A percentile compares a stretch with the other conserved stretches of the same genome.
These are phyloP conservation scores for Proterorhinus semilunaris DNA, from an alignment of 2,113 vertebrate genomes.

Conservation along the genomic window DNA sequence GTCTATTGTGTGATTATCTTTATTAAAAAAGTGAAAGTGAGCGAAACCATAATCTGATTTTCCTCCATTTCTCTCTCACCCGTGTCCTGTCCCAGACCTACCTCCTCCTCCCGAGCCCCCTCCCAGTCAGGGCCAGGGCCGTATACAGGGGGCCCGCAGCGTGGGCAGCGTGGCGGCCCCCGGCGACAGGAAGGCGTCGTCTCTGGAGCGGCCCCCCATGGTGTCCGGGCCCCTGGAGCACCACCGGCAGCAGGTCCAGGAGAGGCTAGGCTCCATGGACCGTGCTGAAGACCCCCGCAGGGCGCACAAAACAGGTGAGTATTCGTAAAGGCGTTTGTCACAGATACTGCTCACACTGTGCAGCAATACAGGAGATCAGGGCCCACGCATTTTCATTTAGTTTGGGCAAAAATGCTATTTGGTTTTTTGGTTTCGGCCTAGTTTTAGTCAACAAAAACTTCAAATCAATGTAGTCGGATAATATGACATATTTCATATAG, in stretches of 20 bases:
- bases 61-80: background rate
- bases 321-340: too few species aligned
- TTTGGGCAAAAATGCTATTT: too few species aligned
- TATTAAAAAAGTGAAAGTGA: too few species aligned
- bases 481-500: too few species aligned
- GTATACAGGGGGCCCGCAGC: slow-evolving; percentile 81
- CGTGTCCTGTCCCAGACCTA: slow-evolving; percentile 81
- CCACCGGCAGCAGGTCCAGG: slow-evolving; percentile 90
- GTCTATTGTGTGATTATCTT: too few species aligned
- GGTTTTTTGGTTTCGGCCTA: too few species aligned
- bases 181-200: slow-evolving; percentile 88
- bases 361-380: too few species aligned
- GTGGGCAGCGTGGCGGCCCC: slow-evolving; percentile 74
- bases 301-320: slow-evolving; percentile 82
- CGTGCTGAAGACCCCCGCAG: slow-evolving; percentile 85
- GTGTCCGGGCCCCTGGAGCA: slow-evolving; percentile 77
- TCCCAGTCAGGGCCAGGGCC: slow-evolving; percentile 87
- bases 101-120: slow-evolving; percentile 98
- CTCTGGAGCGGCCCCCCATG: slow-evolving; percentile 90
- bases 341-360: too few species aligned
- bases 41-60: too few species aligned
- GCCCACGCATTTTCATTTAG: too few species aligned
- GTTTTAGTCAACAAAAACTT: too few species aligned
- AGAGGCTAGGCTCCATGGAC: slow-evolving; percentile 88
- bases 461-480: too few species aligned